Conservation (phyloP, 2,888 invertebrate genomes). For the Smittia sp. region DNA sequence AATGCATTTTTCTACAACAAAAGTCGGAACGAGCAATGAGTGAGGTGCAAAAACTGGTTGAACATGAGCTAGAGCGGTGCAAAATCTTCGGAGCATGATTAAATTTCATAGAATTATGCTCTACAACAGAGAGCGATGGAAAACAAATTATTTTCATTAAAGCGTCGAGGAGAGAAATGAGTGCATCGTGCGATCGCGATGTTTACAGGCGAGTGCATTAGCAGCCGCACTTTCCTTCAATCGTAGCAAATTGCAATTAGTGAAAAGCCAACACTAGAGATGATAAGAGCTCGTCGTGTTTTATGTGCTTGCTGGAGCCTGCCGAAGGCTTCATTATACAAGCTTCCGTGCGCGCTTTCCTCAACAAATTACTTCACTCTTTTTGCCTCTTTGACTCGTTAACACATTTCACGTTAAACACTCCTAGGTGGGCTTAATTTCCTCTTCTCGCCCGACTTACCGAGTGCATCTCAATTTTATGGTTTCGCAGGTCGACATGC, state of each 20-base stretch:
- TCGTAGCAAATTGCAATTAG: slow-evolving; percentile 8
- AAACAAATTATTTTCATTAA: slow-evolving; percentile 41
- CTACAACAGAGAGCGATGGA: neutral
- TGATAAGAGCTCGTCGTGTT: slow-evolving; percentile 13
- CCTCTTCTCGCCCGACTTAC: too few species aligned
- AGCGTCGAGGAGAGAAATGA: neutral
- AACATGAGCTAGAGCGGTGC: neutral
- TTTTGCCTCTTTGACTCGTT: slow-evolving; percentile 14
- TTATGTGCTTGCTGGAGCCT: slow-evolving; percentile 9
- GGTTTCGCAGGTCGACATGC: neutral
- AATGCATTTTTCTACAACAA: neutral
- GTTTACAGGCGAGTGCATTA: neutral
- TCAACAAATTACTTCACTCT: slow-evolving; percentile 30
- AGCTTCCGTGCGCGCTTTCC: slow-evolving; percentile 3
- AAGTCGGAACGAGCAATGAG: neutral
- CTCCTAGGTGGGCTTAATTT: neutral
- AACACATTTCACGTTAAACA: neutral
- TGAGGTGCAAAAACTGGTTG: neutral
- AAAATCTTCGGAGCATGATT: slow-evolving; percentile 15
- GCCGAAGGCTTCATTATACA: neutral
- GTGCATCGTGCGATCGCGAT: neutral
- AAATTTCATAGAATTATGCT: slow-evolving; percentile 27
- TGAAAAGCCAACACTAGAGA: neutral
- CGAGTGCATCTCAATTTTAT: neutral
- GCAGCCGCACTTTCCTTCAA: neutral